These are phyloP conservation scores for Dissostichus mawsoni DNA, from an alignment of 2,113 vertebrate genomes.

Conservation along the genomic window DNA sequence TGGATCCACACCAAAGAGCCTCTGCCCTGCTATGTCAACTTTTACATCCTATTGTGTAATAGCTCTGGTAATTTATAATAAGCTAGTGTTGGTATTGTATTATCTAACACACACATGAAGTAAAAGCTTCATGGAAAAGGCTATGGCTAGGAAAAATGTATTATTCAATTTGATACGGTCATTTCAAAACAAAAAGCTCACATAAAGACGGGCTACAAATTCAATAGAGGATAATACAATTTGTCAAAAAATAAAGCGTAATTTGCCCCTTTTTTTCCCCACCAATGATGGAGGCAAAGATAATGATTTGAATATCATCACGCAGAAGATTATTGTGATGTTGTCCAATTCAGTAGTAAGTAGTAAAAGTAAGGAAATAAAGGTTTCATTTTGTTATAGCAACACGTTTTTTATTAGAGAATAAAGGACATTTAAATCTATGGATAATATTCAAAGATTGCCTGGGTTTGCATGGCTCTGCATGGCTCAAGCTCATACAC, in stretches of 20 bases:
- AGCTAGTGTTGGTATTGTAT: not conserved
- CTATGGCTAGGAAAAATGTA: too few species aligned
- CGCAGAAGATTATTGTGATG: conserved; percentile 3
- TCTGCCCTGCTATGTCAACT: not conserved
- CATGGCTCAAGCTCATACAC: not conserved
- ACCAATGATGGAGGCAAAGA: conserved; percentile 28
- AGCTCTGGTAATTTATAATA: not conserved
- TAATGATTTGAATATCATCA: conserved; percentile 22
- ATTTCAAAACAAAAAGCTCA: not conserved
- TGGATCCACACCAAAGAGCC: not conserved
- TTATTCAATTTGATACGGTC: not conserved
- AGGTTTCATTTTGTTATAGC: not conserved
- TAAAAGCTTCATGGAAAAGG: too few species aligned
- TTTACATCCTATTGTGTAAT: not conserved
- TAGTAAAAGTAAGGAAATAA: not conserved
- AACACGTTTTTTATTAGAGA: not conserved
- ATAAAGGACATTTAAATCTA: not conserved
- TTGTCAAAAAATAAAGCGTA: too few species aligned
- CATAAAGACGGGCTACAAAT: not conserved
- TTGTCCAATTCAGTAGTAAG: conserved; percentile 1
- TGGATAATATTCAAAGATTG: not conserved
- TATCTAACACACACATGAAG: not conserved
- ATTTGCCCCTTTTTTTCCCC: too few species aligned
- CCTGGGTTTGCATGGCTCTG: conserved; percentile 1
- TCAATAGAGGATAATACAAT: not conserved